phyloP scores from a whole-genome alignment of 2,888 invertebrate species.

The Erebia aethiops region DNA sequence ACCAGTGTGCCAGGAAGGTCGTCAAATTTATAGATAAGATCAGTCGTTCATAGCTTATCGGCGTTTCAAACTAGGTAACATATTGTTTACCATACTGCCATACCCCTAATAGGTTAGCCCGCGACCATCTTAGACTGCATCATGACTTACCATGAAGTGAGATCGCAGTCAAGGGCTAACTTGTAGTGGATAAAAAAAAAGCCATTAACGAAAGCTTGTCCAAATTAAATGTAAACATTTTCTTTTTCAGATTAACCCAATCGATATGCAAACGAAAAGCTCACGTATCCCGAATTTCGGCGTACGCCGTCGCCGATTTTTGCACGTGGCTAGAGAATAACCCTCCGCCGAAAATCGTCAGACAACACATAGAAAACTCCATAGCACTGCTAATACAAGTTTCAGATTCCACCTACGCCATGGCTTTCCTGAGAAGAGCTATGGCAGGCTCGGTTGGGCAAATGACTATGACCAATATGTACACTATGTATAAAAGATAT shows the following conservation, averaged over 20 bases:
- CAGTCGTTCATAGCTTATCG: too few relatives aligned
- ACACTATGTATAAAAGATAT: conserved; percentile 73
- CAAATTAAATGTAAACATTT: background rate
- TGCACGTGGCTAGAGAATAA: conserved; percentile 62
- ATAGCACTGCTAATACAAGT: conserved; percentile 66
- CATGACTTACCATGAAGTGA: too few relatives aligned
- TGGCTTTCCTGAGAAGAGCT: conserved; percentile 69
- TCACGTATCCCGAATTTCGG: conserved; percentile 71
- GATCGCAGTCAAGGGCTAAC: too few relatives aligned
- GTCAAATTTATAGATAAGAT: too few relatives aligned
- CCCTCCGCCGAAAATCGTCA: conserved; percentile 60
- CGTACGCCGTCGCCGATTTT: conserved; percentile 72
- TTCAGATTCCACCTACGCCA: conserved; percentile 63
- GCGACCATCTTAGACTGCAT: too few relatives aligned
- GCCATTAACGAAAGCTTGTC: background rate
- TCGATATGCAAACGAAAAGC: conserved; percentile 70
- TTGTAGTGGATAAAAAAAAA: too few relatives aligned
- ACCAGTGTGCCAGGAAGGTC: too few relatives aligned
- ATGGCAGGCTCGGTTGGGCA: conserved; percentile 66
- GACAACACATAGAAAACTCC: conserved; percentile 72
- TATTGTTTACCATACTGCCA: too few relatives aligned
- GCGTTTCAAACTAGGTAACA: too few relatives aligned
- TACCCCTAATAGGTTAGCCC: too few relatives aligned
- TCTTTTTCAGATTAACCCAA: conserved; percentile 65
- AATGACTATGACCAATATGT: conserved; percentile 69